phyloP scores from a whole-genome alignment of 2,888 invertebrate genomes.

The Drosophila histrio region DNA sequence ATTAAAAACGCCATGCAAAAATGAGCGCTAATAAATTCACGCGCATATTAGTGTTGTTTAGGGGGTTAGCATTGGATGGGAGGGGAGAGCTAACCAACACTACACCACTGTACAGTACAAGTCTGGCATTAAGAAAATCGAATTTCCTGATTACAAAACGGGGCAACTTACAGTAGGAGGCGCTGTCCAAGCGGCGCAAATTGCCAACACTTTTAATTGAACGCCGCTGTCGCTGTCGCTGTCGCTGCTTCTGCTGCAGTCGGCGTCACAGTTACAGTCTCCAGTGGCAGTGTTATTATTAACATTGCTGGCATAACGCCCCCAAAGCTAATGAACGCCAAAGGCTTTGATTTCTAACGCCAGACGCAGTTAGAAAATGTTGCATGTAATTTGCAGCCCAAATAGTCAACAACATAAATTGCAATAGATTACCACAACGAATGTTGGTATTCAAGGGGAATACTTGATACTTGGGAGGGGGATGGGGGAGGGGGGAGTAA shows the following conservation, averaged over 20 bases:
- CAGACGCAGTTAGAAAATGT: constrained; percentile 61
- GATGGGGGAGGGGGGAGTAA: background rate
- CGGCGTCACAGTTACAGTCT: constrained; percentile 7
- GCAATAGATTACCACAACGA: constrained; percentile 37
- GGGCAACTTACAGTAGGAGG: constrained; percentile 29
- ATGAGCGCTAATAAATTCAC: constrained; percentile 79
- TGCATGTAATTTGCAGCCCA: constrained; percentile 73
- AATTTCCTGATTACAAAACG: constrained; percentile 82
- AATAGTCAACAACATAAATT: constrained; percentile 78
- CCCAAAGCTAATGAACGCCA: constrained; percentile 83
- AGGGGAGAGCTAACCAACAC: background rate
- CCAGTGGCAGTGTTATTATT: constrained; percentile 54
- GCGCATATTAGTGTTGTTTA: constrained; percentile 65
- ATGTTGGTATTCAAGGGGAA: too few relatives aligned
- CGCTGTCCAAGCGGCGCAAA: constrained; percentile 65
- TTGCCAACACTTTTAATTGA: constrained; percentile 78
- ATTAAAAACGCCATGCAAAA: constrained; percentile 31
- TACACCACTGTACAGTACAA: background rate
- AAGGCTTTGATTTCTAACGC: constrained; percentile 77
- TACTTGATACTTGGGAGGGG: too few relatives aligned
- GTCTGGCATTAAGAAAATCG: constrained; percentile 80
- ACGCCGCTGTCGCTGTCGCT: constrained; percentile 41
- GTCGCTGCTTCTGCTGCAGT: constrained; percentile 24
- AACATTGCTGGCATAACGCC: constrained; percentile 73
- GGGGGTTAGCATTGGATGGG: background rate